Evolutionary conservation across 2,888 invertebrate genomes (phyloP), one percentile per base, ranked within the genome.

Genomic region (Tridacna gigas): DNA sequence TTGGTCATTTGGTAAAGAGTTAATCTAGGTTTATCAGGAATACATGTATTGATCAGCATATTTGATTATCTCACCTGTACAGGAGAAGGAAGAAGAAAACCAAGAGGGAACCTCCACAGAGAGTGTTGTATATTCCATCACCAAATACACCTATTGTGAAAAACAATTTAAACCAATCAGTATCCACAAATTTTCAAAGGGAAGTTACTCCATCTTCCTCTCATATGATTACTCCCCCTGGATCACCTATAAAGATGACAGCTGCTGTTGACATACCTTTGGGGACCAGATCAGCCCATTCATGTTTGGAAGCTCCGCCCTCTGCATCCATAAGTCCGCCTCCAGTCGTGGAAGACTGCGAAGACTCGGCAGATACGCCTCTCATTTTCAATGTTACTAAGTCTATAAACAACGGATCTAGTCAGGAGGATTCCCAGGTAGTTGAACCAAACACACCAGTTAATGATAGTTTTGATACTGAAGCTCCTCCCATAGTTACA

Each of bases 201-300:
- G 80, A 80, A 47, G 37, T 26, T n/a, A 67, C 81, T 66, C 56
- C 74, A 74, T 63, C 73, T 28, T 66, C 81, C 28, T 81, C 74
- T 51, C 69, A 60, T 28, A 81, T 56, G 73, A 26, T 71, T 45
- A 77, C 77, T 60, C 77, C 81, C 15, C 74, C 77, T 22, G 73
- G 61, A 15, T 80, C 80, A 45, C 80, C 77, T 7, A 37, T 25
- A 9, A 61, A 60, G 9, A 37, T 37, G 37, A 47, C 51, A 25
- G 51, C 71, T 3, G 51, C n/a, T 51, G 51, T 51, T 11, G 37
- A 18, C 67, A 45, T 45, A n/a, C 67, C 67, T 45, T 15, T 45
- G 9, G 67, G 45, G 28, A n/a, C 28, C 45, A n/a, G 67, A 9
- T 45, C 67, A 7, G 4, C 51, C 15, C 25, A 22, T 25, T 15